Evolutionary conservation across 2,797 vertebrate genomes (phyloP).

Genomic region (Mormyrops attenuatus): DNA sequence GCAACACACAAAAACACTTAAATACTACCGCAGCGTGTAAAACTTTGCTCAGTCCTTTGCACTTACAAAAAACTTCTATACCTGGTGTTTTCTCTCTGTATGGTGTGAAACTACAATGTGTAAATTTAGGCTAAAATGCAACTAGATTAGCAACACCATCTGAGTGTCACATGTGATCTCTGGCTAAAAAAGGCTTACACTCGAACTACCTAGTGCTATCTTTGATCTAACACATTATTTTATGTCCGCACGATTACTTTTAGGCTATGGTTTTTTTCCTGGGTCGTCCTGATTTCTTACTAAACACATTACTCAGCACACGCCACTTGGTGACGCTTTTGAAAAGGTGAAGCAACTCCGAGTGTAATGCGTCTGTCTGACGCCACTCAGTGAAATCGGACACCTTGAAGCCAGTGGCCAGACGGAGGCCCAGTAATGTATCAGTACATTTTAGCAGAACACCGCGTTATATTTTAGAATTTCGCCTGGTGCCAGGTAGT

Average conservation of each 20-base stretch:
- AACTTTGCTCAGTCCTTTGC: background rate
- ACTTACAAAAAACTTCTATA: background rate
- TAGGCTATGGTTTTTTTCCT: background rate
- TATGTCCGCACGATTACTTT: background rate
- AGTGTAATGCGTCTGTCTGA: constrained; percentile 59
- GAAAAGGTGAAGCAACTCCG: constrained; percentile 47
- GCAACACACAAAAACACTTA: background rate
- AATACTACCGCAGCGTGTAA: background rate
- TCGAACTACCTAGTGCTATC: background rate
- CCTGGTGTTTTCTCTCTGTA: background rate
- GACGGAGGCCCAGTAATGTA: constrained; percentile 44
- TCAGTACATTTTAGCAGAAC: background rate
- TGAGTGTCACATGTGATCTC: constrained; percentile 9
- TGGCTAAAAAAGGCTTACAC: background rate
- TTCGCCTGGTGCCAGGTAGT: background rate
- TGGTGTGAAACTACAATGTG: background rate
- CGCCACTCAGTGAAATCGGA: constrained; percentile 73
- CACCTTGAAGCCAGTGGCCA: constrained; percentile 50
- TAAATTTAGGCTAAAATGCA: background rate
- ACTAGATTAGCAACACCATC: background rate
- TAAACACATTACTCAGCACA: constrained; percentile 1
- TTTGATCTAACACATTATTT: background rate
- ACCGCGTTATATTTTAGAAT: background rate
- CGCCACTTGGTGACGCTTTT: constrained; percentile 6
- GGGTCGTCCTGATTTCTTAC: background rate